Base-by-base conservation (phyloP, 2,888 invertebrate genomes). In the Sabellastarte sp. region DNA sequence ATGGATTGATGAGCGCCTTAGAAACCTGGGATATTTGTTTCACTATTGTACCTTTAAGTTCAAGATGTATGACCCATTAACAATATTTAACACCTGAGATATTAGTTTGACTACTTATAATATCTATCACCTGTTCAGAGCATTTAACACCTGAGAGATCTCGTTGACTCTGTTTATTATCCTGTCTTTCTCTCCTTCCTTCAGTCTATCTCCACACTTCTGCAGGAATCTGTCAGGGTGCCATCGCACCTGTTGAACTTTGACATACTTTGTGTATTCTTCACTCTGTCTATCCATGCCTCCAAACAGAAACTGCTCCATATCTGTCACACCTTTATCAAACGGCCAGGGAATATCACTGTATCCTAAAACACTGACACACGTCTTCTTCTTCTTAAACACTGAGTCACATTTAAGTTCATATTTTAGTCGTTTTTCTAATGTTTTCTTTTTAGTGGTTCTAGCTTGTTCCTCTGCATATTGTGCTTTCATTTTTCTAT, bases 191-290 rank as follows among this genome's bases (percentile, higher is more conserved):
- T 80, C 76, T 4, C 60, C 58, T 1, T 64, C 70, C 15, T 64
- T 60, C 15, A 81, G 62, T 50, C 66, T 60, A 26, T 67, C 62
- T 1, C 76, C 76, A 69, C 77, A 76, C 57, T 77, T 76, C 63
- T 81, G 81, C 51, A 72, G 52, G 64, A 81, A 81, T 63, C 79
- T 77, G 63, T 81, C 81, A 0, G 81, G 81, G 70, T 81, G 81
- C 81, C 81, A 81, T 2, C 76, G 64, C n/a, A 78, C 71, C 63
- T 74, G 75, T 64, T 80, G 78, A 30, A 74, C 71, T n/a, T 76
- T 63, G 3, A 79, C 60, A 64, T 74, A 76, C 58, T 76, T 77
- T 66, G 64, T 73, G 55, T 73, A 76, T 3, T 58, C 62, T 1
- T 50, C 50, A 3, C 66, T 61, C 60, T 61, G 69, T 51, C 76